Percentiles rank a stretch among this genome's conserved stretches.
Evolutionary conservation across 2,888 invertebrate species (phyloP).

Genomic region (Philereme transversata): DNA sequence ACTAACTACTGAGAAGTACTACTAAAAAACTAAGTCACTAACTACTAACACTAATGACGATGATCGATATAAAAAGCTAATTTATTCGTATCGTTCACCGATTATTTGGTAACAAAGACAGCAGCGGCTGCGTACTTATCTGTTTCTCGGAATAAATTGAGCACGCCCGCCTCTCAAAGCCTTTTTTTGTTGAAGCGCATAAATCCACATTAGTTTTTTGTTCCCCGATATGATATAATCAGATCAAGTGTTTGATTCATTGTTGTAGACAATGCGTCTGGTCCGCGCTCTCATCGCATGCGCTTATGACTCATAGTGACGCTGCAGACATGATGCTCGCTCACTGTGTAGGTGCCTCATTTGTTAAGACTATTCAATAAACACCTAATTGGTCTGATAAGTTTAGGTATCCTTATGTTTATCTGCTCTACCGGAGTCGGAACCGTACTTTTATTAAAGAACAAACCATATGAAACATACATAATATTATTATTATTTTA

Average conservation of each 20-base stretch:
- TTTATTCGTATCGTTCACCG: slow-evolving; percentile 5
- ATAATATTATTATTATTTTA: too few relatives aligned
- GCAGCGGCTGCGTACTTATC: slow-evolving; percentile 10
- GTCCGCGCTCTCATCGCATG: slow-evolving; percentile 65
- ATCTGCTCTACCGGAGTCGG: slow-evolving; percentile 6
- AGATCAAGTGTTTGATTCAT: slow-evolving; percentile 73
- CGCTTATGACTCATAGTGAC: slow-evolving; percentile 71
- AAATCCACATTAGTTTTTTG: slow-evolving; percentile 62
- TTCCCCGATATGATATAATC: slow-evolving; percentile 71
- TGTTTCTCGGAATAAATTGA: slow-evolving; percentile 27
- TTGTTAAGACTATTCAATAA: slow-evolving; percentile 51
- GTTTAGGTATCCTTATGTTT: slow-evolving; percentile 30
- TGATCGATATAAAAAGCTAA: slow-evolving; percentile 4
- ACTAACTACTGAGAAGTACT: too few relatives aligned
- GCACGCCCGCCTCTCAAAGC: slow-evolving; percentile 25
- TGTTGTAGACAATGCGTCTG: slow-evolving; percentile 79
- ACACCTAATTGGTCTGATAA: slow-evolving; percentile 42
- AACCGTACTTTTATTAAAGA: neutral
- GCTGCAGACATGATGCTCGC: slow-evolving; percentile 62
- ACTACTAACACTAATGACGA: slow-evolving; percentile 10
- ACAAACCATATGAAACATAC: too few relatives aligned
- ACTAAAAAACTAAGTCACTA: too few relatives aligned
- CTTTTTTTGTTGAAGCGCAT: slow-evolving; percentile 48
- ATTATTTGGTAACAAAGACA: slow-evolving; percentile 26
- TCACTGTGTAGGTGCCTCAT: slow-evolving; percentile 59